Conservation (phyloP, 2,113 vertebrate species). For the Xiphorhynchus elegans region DNA sequence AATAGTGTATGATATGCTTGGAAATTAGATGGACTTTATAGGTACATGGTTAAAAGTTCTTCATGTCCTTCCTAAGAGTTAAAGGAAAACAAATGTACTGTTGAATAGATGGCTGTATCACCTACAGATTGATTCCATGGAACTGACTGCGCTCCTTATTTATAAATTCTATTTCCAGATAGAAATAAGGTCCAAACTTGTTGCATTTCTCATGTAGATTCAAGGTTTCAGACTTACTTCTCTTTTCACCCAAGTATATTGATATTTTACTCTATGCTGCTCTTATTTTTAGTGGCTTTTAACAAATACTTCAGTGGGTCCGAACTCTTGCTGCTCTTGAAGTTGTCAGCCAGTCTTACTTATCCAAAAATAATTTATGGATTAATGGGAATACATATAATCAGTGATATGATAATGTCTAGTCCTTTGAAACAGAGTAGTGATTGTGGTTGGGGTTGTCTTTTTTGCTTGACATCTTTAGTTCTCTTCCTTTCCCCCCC, state of each 20-base stretch:
- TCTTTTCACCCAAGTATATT: neutral
- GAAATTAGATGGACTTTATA: neutral
- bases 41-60: neutral
- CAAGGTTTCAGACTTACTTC: neutral
- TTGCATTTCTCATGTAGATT: neutral
- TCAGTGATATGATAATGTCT: neutral
- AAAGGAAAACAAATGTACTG: neutral
- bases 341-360: neutral
- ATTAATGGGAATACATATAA: neutral
- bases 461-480: neutral
- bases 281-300: neutral
- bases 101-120: neutral
- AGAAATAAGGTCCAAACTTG: neutral
- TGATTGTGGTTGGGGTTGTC: neutral
- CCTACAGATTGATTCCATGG: neutral
- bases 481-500: neutral
- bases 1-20: neutral
- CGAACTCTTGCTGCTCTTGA: accelerated
- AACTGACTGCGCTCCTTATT: neutral
- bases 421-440: neutral
- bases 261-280: neutral
- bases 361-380: neutral
- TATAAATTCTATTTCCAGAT: neutral
- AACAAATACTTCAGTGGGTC: neutral
- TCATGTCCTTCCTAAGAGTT: neutral